These are phyloP conservation scores for Chelonus formosanus DNA, from an alignment of 2,888 invertebrate species.

Conservation along the genomic window DNA sequence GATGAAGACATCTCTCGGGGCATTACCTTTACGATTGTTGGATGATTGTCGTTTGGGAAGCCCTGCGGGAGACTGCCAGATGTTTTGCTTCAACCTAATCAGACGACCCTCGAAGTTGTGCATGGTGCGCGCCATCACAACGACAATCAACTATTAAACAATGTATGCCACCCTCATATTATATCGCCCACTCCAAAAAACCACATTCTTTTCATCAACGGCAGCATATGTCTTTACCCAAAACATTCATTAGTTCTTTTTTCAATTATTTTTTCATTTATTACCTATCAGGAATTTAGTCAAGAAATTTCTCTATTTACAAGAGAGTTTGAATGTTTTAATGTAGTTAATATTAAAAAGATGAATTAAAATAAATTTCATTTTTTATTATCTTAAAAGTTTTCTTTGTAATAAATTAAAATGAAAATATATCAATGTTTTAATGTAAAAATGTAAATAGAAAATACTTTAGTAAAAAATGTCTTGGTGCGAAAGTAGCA, in stretches of 20 bases:
- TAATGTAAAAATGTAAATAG: background rate
- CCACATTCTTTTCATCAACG: conserved; percentile 26
- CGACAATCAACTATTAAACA: conserved; percentile 44
- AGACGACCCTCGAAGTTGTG: conserved; percentile 61
- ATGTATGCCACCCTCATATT: conserved; percentile 64
- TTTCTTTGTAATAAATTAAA: too few species aligned
- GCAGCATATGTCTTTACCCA: conserved; percentile 38
- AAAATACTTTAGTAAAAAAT: conserved; percentile 17
- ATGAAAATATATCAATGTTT: too few species aligned
- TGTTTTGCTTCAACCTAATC: conserved; percentile 65
- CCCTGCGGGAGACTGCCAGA: conserved; percentile 65
- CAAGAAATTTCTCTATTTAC: too few species aligned
- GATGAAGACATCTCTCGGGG: conserved; percentile 62
- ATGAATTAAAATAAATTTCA: too few species aligned
- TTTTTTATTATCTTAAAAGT: too few species aligned
- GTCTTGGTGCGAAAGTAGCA: conserved; percentile 44
- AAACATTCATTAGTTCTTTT: conserved; percentile 56
- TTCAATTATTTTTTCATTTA: too few species aligned
- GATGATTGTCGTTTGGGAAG: conserved; percentile 62
- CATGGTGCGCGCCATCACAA: conserved; percentile 36
- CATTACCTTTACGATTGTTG: conserved; percentile 63
- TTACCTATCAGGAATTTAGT: too few species aligned
- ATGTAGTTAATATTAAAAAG: too few species aligned
- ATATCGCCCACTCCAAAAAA: conserved; percentile 52
- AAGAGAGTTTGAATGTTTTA: too few species aligned